Percentiles rank a stretch among this genome's conserved stretches.
Conservation (phyloP, 2,113 vertebrate genomes). For the Xiphophorus hellerii region DNA sequence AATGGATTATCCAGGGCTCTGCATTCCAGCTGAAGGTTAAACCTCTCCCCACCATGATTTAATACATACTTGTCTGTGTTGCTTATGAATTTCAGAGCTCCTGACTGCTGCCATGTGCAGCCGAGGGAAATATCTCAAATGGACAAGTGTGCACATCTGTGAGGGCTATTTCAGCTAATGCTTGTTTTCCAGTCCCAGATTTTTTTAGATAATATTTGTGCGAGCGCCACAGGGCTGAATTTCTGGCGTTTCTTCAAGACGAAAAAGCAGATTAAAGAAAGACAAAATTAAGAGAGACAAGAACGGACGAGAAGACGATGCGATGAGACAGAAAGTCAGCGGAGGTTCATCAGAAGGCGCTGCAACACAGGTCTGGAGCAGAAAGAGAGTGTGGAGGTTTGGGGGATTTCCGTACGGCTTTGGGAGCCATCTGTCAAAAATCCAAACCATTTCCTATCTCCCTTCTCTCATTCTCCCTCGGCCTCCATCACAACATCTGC, state of each 20-base stretch:
- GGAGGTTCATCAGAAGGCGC: constrained; percentile 40
- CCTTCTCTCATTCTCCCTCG: neutral
- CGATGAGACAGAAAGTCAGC: constrained; percentile 11
- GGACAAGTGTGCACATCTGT: constrained; percentile 6
- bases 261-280: constrained; percentile 28
- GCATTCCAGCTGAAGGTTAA: constrained; percentile 74
- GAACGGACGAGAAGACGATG: neutral
- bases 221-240: neutral
- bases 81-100: constrained; percentile 73
- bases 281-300: neutral
- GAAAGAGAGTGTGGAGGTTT: constrained; percentile 54
- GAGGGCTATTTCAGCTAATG: constrained; percentile 21
- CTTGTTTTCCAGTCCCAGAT: neutral
- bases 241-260: constrained; percentile 38
- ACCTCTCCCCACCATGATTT: constrained; percentile 67
- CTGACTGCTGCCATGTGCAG: constrained; percentile 56
- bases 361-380: constrained; percentile 21
- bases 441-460: constrained; percentile 77
- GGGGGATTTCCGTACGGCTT: constrained; percentile 72
- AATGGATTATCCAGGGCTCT: constrained; percentile 58
- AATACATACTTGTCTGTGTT: constrained; percentile 67
- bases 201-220: constrained; percentile 25
- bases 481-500: constrained; percentile 64
- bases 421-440: constrained; percentile 73
- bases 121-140: constrained; percentile 58